Evolutionary conservation across 1,140 invertebrate species (phyloP), one percentile per base, ranked within the genome.

Genomic region (Galleria mellonella): DNA sequence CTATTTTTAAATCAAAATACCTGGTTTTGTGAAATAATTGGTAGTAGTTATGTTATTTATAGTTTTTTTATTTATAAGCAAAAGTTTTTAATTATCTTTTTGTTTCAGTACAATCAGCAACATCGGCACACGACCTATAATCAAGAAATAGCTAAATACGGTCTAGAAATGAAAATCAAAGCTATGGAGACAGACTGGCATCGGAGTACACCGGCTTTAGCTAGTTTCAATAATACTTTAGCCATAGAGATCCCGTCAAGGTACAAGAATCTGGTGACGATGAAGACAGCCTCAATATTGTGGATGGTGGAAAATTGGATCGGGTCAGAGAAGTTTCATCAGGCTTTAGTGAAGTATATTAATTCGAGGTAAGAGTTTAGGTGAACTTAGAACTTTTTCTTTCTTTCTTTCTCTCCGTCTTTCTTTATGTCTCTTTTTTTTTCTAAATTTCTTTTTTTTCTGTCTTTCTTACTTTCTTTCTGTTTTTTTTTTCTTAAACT

Each of bases 241-340:
- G 75, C 65, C 9, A 66, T 74, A 10, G 64, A 81, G 10, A 74
- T 84, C 50, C 68, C 74, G 15, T 28, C 48, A 1, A 64, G 69
- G 43, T 71, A 82, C 37, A 72, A 69, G 27, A 61, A 73, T 6
- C 42, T 84, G 15, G 67, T 83, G 30, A 69, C 65, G 0, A 72
- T 74, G 73, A 84, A 84, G 52, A 83, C 81, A 5, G 81, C 77
- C 0, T 72, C 77, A 0, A 59, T 84, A 30, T 9, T 82, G n/a
- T 81, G 77, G 78, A 84, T 84, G 81, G 55, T 84, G 0, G 77
- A 84, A 40, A 81, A 81, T 40, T 84, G 77, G 76, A 15, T 84
- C 0, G 72, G 65, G 1, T 56, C 76, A 0, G 69, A 78, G 5
- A 77, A 70, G 29, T 79, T 82, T 36, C 81, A 84, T 40, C 48